A percentile compares a stretch with the other conserved stretches of the same genome.
Conservation (phyloP, 2,797 vertebrate genomes). For the Emydoidea blandingii region DNA sequence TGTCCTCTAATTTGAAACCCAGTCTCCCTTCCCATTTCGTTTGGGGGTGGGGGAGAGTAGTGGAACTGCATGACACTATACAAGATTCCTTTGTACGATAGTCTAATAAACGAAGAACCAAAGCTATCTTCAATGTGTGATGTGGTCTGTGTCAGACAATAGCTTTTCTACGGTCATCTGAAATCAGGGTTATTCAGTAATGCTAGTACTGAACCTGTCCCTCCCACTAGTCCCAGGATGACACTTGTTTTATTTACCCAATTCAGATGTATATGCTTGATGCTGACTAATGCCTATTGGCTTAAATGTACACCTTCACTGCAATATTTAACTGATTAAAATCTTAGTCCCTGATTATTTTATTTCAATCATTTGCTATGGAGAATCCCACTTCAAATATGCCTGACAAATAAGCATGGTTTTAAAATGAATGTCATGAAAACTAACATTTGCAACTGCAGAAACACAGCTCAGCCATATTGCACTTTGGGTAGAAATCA, state of each 20-base stretch:
- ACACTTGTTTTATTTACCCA: not conserved
- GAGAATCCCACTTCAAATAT: not conserved
- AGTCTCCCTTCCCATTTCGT: no score
- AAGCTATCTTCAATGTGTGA: no score
- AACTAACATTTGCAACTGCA: rapidly evolving
- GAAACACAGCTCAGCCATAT: rapidly evolving
- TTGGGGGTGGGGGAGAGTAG: no score
- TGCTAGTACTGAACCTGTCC: rapidly evolving
- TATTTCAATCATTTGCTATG: not conserved
- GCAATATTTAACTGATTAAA: not conserved
- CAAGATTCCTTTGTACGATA: not conserved
- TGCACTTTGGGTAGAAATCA: not conserved
- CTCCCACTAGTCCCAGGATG: not conserved
- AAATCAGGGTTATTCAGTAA: not conserved
- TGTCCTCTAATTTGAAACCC: not conserved
- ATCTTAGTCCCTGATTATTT: not conserved
- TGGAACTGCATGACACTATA: no score
- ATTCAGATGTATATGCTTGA: not conserved
- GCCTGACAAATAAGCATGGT: not conserved
- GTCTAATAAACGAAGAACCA: no score
- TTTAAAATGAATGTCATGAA: not conserved
- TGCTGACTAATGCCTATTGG: not conserved
- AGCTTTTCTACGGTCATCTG: not conserved
- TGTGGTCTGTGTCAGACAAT: not conserved
- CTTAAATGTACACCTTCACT: rapidly evolving